Base-by-base conservation (phyloP, 2,888 invertebrate species). In the Ophion slaviceki region DNA sequence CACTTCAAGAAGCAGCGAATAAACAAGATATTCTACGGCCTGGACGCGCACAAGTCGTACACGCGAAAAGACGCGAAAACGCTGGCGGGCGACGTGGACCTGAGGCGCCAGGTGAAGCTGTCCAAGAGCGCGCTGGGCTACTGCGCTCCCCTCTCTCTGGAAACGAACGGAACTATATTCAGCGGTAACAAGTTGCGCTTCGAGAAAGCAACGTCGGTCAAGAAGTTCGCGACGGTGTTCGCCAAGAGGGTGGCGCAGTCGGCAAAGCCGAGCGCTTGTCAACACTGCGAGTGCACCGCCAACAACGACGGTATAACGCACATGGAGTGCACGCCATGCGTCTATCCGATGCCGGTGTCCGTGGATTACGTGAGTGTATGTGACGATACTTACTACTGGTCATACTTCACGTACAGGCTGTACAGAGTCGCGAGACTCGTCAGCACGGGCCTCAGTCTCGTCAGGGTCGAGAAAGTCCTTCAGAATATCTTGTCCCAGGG, bases 151-250 rank as follows among this genome's bases (percentile, higher is more conserved):
- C 94, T 98, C 28, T 97, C 98, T 0, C 93, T 98, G 89, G 98
- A 98, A 93, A 97, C 97, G 3, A 97, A 98, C 90, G 98, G 97
- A 96, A 95, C 96, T 0, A 94, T 97, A 80, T 97, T 97, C 91
- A 95, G 95, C 84, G 95, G 95, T 0, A 95, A 95, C 83, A 96
- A 96, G 91, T 90, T 96, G 84, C 95, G 95, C 82, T 94, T 94
- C 17, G 95, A 95, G 71, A 95, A 95, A 75, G 94, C 94, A 62
- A 94, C 95, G 82, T 94, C 95, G 24, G 95, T 96, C 4, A 96
- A 96, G 90, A 96, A 96, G 87, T 95, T 97, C 87, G 95, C 95
- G 6, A 95, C 95, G 36, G 96, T 97, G 4, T 96, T 97, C 89
- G 95, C 96, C 0, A 96, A 96, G 89, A 94, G 97, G 67, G 94